Evolutionary conservation across 1,140 invertebrate genomes (phyloP).

Genomic region (Drosophila varians): DNA sequence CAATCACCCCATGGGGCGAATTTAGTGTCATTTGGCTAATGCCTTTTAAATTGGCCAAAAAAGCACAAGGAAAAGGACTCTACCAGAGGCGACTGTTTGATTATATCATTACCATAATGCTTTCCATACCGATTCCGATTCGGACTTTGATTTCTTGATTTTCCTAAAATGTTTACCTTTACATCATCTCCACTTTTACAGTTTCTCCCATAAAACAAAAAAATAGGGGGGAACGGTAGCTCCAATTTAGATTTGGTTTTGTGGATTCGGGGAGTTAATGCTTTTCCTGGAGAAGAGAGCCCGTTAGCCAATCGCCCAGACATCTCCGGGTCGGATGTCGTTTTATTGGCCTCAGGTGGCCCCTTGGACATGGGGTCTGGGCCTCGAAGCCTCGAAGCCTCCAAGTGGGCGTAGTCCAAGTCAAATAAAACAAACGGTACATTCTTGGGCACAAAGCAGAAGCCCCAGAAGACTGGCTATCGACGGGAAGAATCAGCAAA

Average conservation of each 20-base stretch:
- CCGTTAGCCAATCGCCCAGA: slow-evolving; percentile 48
- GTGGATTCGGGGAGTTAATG: slow-evolving; percentile 7
- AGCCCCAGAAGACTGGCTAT: slow-evolving; percentile 37
- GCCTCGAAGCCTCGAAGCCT: no score
- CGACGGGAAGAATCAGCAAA: slow-evolving; percentile 68
- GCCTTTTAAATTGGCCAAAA: slow-evolving; percentile 65
- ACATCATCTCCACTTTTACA: neutral
- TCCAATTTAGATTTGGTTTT: slow-evolving; percentile 5
- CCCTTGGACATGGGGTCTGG: neutral
- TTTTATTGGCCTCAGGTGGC: neutral
- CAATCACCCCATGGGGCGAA: slow-evolving; percentile 50
- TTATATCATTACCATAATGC: slow-evolving; percentile 44
- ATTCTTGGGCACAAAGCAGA: slow-evolving; percentile 33
- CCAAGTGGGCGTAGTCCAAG: slow-evolving; percentile 55
- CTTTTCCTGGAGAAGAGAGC: slow-evolving; percentile 49
- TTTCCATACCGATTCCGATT: neutral
- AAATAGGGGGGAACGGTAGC: slow-evolving; percentile 13
- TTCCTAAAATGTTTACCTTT: neutral
- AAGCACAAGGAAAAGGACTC: slow-evolving; percentile 18
- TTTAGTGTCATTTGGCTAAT: slow-evolving; percentile 77
- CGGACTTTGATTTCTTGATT: neutral
- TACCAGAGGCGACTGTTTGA: slow-evolving; percentile 26
- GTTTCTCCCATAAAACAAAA: neutral
- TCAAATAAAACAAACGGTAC: slow-evolving; percentile 77
- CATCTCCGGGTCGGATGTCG: neutral